These are phyloP conservation scores for Exocentrus adspersus DNA, from an alignment of 2,888 invertebrate genomes.

Conservation along the genomic window DNA sequence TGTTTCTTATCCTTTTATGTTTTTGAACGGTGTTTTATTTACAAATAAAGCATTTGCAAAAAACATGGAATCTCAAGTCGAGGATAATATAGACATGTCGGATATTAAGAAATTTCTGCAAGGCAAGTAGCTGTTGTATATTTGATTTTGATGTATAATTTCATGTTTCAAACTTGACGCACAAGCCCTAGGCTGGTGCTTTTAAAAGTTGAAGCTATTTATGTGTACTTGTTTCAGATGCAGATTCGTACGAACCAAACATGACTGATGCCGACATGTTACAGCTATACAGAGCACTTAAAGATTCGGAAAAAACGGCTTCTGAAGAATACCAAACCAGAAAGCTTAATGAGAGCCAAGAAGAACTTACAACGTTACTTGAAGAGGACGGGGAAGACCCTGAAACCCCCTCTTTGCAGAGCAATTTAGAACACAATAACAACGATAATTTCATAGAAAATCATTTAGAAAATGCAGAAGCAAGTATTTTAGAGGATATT, in stretches of 20 bases:
- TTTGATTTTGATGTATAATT: no score
- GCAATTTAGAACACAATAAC: slow-evolving; percentile 3
- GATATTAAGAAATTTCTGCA: slow-evolving; percentile 19
- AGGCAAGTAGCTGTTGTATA: slow-evolving; percentile 22
- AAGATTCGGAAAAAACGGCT: slow-evolving; percentile 39
- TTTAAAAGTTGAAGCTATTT: no score
- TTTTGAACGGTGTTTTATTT: no score
- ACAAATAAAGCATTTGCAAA: no score
- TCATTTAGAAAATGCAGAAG: no score
- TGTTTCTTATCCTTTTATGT: no score
- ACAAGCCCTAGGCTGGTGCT: no score
- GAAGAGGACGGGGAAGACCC: neutral
- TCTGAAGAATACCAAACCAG: slow-evolving; percentile 31
- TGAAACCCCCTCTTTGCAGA: neutral
- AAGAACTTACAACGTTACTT: slow-evolving; percentile 9
- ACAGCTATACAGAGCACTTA: slow-evolving; percentile 35
- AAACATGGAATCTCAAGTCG: neutral
- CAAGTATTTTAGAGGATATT: slow-evolving; percentile 8
- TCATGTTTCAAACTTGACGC: no score
- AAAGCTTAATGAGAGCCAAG: slow-evolving; percentile 33
- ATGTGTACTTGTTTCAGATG: slow-evolving; percentile 32
- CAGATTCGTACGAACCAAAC: slow-evolving; percentile 39
- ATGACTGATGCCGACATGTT: slow-evolving; percentile 35
- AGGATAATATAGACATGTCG: slow-evolving; percentile 1
- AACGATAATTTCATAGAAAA: slow-evolving; percentile 11